Evolutionary conservation across 2,113 vertebrate species (phyloP).

Genomic region (Sebastes schlegelii): DNA sequence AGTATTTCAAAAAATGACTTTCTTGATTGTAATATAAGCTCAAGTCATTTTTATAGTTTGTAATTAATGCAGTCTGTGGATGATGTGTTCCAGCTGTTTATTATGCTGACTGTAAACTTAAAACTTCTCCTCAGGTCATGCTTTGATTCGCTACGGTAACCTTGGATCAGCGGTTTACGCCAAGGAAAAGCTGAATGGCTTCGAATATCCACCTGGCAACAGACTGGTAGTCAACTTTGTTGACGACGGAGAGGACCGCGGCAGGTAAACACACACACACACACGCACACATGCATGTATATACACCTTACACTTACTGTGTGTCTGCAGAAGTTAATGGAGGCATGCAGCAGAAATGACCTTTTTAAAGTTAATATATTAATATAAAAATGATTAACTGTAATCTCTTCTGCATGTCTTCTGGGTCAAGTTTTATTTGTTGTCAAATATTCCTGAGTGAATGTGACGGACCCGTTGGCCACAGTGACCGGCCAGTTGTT

Average conservation of each 20-base stretch:
- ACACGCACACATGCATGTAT: not conserved
- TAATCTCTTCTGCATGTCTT: not conserved
- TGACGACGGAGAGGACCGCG: constrained; percentile 91
- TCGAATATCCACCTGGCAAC: constrained; percentile 98
- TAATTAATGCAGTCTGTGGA: not conserved
- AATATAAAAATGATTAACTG: constrained; percentile 25
- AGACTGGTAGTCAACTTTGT: constrained; percentile 89
- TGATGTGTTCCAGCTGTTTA: not conserved
- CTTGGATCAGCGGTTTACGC: constrained; percentile 95
- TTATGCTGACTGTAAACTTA: not conserved
- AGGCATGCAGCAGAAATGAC: not conserved
- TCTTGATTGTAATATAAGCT: not conserved
- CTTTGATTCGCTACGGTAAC: constrained; percentile 93
- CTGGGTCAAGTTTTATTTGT: constrained; percentile 6
- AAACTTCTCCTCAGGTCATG: constrained; percentile 83
- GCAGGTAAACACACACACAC: constrained; percentile 82
- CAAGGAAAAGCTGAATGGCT: constrained; percentile 94
- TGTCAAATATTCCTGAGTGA: constrained; percentile 33
- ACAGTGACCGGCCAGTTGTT: not conserved
- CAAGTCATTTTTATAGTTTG: not conserved
- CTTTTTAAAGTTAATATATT: constrained; percentile 17
- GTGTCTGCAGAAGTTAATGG: not conserved
- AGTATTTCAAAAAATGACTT: not conserved
- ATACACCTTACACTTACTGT: not conserved
- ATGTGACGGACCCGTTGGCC: not conserved